Conservation (phyloP, 2,113 vertebrate genomes). For the Burhinus oedicnemus region DNA sequence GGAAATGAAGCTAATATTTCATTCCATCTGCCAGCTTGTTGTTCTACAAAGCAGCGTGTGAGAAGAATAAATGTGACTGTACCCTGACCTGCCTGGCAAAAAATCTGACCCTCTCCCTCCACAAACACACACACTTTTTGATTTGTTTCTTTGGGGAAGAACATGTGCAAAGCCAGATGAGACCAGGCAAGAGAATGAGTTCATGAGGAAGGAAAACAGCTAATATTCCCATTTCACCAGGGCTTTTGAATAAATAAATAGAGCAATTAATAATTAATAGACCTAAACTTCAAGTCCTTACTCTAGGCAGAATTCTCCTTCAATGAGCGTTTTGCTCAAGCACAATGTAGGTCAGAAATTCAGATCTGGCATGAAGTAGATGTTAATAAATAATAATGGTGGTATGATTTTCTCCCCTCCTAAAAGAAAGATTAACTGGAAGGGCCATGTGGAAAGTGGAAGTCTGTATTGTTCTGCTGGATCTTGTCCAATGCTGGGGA, state of each 20-base stretch:
- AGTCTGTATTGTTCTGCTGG: not conserved
- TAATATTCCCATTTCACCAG: constrained; percentile 20
- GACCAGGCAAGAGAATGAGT: not conserved
- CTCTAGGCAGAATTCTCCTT: constrained; percentile 7
- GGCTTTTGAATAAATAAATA: constrained; percentile 63
- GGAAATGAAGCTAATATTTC: constrained; percentile 28
- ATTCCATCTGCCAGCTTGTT: not conserved
- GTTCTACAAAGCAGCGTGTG: not conserved
- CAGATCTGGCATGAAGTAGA: not conserved
- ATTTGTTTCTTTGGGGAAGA: not conserved
- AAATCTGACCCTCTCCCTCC: not conserved
- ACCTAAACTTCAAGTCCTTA: constrained; percentile 28
- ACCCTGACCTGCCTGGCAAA: not conserved
- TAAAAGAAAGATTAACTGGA: not conserved
- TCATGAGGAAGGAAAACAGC: constrained; percentile 1
- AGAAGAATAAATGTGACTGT: constrained; percentile 1
- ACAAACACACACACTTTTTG: not conserved
- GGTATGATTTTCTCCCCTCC: not conserved
- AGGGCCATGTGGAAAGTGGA: not conserved
- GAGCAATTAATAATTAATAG: constrained; percentile 50
- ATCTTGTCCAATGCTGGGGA: not conserved
- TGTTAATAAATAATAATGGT: constrained; percentile 5
- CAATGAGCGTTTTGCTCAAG: not conserved
- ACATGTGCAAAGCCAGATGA: not conserved
- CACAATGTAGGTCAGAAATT: constrained; percentile 56